phyloP scores from a whole-genome alignment of 2,113 vertebrate species.

The Chascanopsetta lugubris region DNA sequence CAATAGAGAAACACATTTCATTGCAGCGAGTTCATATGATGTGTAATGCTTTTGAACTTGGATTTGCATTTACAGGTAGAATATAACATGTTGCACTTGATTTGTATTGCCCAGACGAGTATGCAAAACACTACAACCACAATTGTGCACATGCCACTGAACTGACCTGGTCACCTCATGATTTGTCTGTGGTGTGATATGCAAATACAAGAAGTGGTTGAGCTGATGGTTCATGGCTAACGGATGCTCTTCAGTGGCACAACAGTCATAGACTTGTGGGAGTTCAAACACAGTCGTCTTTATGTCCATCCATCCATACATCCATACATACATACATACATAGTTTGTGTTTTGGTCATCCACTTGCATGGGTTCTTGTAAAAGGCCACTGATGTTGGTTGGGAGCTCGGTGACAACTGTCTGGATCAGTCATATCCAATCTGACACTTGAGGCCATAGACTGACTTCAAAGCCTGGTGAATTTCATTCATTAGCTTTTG shows the following conservation, averaged over 20 bases:
- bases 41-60: too few species aligned
- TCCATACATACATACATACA: too few species aligned
- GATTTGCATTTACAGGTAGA: too few species aligned
- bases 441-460: too few species aligned
- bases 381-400: too few species aligned
- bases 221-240: slow-evolving; percentile 1
- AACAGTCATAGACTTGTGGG: not conserved
- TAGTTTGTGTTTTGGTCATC: not conserved
- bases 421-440: too few species aligned
- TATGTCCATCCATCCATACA: too few species aligned
- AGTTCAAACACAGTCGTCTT: not conserved
- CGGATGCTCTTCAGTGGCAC: not conserved
- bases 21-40: too few species aligned
- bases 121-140: slow-evolving; percentile 53
- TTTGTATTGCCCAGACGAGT: slow-evolving; percentile 7
- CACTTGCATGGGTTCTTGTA: not conserved
- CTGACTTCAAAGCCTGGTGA: too few species aligned
- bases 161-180: slow-evolving; percentile 19
- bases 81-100: slow-evolving; percentile 8
- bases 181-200: slow-evolving; percentile 51
- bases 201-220: slow-evolving; percentile 46
- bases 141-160: slow-evolving; percentile 4
- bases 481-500: not conserved
- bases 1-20: too few species aligned
- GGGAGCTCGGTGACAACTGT: too few species aligned